These are phyloP conservation scores for Lutjanus erythropterus DNA, from an alignment of 2,113 vertebrate species.

Conservation along the genomic window DNA sequence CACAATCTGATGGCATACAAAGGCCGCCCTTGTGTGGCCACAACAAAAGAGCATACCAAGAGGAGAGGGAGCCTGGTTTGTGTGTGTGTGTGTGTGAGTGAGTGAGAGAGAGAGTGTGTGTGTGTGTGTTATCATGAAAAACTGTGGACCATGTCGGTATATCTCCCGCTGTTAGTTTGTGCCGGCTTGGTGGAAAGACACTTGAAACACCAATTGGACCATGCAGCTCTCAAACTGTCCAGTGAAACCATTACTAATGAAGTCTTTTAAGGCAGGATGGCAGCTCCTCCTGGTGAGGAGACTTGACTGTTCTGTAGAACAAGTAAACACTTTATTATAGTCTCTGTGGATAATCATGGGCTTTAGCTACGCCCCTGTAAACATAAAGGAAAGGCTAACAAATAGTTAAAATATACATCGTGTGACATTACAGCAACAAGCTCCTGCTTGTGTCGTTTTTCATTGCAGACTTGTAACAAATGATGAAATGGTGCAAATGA, in stretches of 20 bases:
- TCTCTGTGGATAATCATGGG: background rate
- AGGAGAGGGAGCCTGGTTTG: conserved; percentile 28
- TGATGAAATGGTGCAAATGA: background rate
- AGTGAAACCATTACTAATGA: conserved; percentile 17
- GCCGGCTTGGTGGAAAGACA: background rate
- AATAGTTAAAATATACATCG: background rate
- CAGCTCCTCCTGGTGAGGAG: conserved; percentile 51
- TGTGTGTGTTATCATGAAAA: conserved; percentile 14
- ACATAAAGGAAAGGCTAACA: background rate
- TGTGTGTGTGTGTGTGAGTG: conserved; percentile 14
- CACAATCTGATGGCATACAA: conserved; percentile 50
- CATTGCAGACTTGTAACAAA: background rate
- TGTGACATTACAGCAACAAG: background rate
- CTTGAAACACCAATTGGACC: conserved; percentile 36
- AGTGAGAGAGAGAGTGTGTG: background rate
- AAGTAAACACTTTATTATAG: background rate
- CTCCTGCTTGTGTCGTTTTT: background rate
- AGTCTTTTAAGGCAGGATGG: background rate
- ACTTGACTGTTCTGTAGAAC: background rate
- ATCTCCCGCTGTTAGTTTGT: conserved; percentile 8
- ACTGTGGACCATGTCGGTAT: conserved; percentile 12
- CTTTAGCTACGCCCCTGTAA: background rate
- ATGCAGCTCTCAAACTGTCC: conserved; percentile 5
- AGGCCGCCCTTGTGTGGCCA: conserved; percentile 64
- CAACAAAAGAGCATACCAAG: conserved; percentile 54